Base-by-base conservation (phyloP, 1,140 invertebrate species). In the Ruditapes philippinarum region DNA sequence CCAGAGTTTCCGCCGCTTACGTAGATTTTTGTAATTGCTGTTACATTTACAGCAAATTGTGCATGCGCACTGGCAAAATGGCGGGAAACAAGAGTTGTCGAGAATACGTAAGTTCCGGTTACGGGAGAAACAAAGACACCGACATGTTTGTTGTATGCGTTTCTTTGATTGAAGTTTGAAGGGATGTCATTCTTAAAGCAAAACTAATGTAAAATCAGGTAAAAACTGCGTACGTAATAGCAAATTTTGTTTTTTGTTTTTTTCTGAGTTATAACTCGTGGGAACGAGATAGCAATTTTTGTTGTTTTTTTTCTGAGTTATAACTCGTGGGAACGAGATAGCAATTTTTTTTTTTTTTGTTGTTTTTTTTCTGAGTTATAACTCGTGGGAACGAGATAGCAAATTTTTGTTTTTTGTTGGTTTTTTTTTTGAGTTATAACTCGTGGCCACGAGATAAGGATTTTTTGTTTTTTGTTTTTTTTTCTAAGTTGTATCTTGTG, bases 161-260 rank as follows among this genome's bases (percentile, higher is more conserved):
- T 60, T 31, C 76, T 51, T n/a, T n/a, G n/a, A n/a, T n/a, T n/a
- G n/a, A 80, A 22, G 51, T 80, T 80, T 2, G 54, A 33, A 54
- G 33, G 3, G 28, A 80, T 28, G 14, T 57, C 17, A 2, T 80
- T 51, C n/a, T 57, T 57, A 17, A 80, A 22, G 36, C 54, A 9
- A 36, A 14, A 57, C 33, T 80, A 51, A 45, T 80, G 38, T 25
- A 14, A 0, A 31, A 38, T 3, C n/a, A 38, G 51, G 74, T 12
- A 19, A 3, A 31, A 38, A 17, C 0, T 38, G 2, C 19, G 17
- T 38, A n/a, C 51, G 33, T 36, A 2, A 1, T 33, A 17, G 74
- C 74, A 38, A 51, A 57, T 45, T 5, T 14, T 45, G 33, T 3
- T 22, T 1, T 3, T 17, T 9, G n/a, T 28, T 40, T 38, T 38